Percentiles rank a stretch among this genome's conserved stretches.
phyloP scores from a whole-genome alignment of 2,888 invertebrate species.

The Tuberolachnus salignus region DNA sequence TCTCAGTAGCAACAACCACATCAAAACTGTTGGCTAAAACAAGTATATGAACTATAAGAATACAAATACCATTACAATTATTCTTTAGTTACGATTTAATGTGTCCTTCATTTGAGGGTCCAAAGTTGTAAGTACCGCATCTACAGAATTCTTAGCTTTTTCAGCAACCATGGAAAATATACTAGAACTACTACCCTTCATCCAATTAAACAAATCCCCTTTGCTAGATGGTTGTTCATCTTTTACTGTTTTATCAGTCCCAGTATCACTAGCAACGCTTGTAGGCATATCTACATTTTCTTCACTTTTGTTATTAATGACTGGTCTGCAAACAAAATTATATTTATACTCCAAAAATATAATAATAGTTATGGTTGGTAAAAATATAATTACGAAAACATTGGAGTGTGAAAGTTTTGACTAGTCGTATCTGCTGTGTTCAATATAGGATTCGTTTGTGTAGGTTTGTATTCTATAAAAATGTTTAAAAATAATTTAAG shows the following conservation, averaged over 20 bases:
- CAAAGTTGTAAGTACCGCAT: conserved; percentile 83
- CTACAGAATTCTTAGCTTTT: conserved; percentile 79
- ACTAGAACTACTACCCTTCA: conserved; percentile 48
- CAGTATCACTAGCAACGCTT: conserved; percentile 8
- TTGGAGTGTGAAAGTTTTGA: conserved; percentile 58
- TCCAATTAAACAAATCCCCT: conserved; percentile 51
- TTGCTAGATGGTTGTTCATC: conserved; percentile 8
- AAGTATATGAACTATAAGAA: background rate
- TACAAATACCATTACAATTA: background rate
- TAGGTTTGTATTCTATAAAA: conserved; percentile 3
- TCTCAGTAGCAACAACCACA: conserved; percentile 77
- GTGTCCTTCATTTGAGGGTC: conserved; percentile 87
- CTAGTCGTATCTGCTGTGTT: conserved; percentile 33
- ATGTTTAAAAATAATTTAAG: background rate
- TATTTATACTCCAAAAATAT: background rate
- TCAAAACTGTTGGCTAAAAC: conserved; percentile 75
- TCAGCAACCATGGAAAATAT: conserved; percentile 67
- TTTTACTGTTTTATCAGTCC: background rate
- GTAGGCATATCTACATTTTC: conserved; percentile 1
- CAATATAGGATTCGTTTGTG: background rate
- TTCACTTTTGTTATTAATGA: conserved; percentile 41
- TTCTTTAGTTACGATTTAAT: conserved; percentile 33
- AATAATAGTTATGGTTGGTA: background rate
- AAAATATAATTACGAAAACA: conserved; percentile 59
- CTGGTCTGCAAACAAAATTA: conserved; percentile 16